Evolutionary conservation across 2,797 vertebrate genomes (phyloP).

Genomic region (Erithacus rubecula): DNA sequence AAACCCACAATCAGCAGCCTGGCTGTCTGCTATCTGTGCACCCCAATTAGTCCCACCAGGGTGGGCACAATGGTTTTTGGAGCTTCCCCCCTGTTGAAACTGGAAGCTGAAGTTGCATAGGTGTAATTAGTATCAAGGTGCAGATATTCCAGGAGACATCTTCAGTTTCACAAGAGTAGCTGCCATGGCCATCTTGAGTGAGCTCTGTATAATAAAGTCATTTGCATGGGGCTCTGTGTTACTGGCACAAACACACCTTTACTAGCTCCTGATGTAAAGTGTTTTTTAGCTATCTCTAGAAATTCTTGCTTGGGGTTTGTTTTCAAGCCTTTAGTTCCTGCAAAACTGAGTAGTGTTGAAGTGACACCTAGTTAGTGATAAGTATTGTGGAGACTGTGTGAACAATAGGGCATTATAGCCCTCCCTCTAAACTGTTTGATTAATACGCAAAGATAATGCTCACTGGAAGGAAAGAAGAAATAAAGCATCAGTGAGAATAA

Average conservation of each 20-base stretch:
- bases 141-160: slow-evolving; percentile 16
- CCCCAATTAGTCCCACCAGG: not conserved
- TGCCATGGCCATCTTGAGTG: slow-evolving; percentile 17
- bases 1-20: not conserved
- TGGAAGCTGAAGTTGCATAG: not conserved
- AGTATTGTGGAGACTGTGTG: not conserved
- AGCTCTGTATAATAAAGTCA: not conserved
- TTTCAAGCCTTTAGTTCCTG: not conserved
- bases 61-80: not conserved
- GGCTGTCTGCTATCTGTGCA: not conserved
- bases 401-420: not conserved
- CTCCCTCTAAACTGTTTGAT: not conserved
- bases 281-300: not conserved
- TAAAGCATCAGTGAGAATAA: not conserved
- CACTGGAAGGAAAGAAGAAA: not conserved
- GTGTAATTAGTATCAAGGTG: not conserved
- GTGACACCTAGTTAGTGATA: not conserved
- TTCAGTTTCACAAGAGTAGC: slow-evolving; percentile 46
- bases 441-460: not conserved
- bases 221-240: not conserved
- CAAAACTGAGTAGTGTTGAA: not conserved
- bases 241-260: not conserved
- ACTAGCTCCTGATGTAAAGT: not conserved
- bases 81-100: not conserved
- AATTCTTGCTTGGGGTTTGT: not conserved